A percentile compares a stretch with the other conserved stretches of the same genome.
These are phyloP conservation scores for Protobothrops flavoviridis DNA, from an alignment of 2,113 vertebrate species.

Conservation along the genomic window DNA sequence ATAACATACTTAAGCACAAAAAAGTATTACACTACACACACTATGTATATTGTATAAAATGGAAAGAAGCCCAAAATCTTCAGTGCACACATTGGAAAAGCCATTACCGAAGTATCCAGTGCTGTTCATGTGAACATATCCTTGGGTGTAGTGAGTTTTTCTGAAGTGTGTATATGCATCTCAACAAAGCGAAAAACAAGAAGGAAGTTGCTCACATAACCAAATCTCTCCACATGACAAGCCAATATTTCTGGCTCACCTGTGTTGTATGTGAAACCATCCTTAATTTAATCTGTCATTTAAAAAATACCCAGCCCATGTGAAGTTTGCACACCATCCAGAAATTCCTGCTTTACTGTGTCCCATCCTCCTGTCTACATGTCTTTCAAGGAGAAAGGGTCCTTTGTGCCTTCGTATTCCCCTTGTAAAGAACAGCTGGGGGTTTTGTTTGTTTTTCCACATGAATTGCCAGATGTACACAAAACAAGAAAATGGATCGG, in stretches of 20 bases:
- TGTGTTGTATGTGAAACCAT: neutral
- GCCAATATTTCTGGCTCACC: neutral
- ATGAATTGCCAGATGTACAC: neutral
- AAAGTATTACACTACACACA: neutral
- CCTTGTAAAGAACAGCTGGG: neutral
- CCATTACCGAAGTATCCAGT: neutral
- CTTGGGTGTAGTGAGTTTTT: constrained; percentile 5
- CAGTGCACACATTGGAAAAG: neutral
- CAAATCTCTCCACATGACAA: neutral
- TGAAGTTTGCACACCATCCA: neutral
- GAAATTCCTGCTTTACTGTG: neutral
- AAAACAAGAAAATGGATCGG: neutral
- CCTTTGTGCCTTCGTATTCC: neutral
- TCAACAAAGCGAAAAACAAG: neutral
- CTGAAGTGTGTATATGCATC: neutral
- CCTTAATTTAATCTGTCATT: neutral
- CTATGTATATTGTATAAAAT: neutral
- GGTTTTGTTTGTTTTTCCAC: neutral
- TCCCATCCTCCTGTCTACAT: neutral
- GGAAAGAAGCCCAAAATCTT: neutral
- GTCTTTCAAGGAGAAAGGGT: neutral
- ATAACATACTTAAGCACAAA: neutral
- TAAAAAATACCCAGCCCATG: neutral
- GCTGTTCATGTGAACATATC: constrained; percentile 26
- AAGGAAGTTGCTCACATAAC: neutral